A percentile compares a stretch with the other conserved stretches of the same genome.
phyloP scores from a whole-genome alignment of 2,797 vertebrate species.

The Phataginus tricuspis region DNA sequence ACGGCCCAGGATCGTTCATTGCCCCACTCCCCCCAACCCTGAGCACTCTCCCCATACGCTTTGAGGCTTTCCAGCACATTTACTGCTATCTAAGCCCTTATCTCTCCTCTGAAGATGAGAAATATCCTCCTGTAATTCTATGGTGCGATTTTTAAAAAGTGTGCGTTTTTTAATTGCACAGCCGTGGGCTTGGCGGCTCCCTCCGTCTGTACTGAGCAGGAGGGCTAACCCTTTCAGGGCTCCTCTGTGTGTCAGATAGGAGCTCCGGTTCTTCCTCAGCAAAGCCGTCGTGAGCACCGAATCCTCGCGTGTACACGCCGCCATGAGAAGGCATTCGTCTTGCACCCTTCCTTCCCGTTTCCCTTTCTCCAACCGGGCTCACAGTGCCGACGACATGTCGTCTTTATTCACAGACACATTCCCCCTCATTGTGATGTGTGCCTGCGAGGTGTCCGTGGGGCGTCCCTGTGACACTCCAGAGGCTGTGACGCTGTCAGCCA shows the following conservation, averaged over 20 bases:
- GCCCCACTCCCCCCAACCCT: background rate
- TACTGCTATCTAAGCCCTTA: background rate
- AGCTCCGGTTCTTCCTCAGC: background rate
- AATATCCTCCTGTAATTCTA: background rate
- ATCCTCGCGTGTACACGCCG: background rate
- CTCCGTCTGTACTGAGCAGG: background rate
- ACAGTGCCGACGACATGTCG: background rate
- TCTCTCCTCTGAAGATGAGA: background rate
- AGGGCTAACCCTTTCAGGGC: background rate
- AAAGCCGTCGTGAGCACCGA: fast-evolving
- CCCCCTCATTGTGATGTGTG: background rate
- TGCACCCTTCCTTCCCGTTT: fast-evolving
- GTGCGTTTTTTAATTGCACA: background rate
- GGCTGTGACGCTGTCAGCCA: background rate
- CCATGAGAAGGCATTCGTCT: background rate
- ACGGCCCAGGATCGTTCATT: background rate
- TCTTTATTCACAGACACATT: background rate
- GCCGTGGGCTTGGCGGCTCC: background rate
- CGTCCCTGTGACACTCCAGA: background rate
- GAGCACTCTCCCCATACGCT: fast-evolving
- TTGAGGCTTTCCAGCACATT: background rate
- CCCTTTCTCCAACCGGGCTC: background rate
- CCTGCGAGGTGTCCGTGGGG: background rate
- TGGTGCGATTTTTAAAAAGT: background rate
- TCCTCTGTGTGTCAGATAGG: background rate